Evolutionary conservation across 2,888 invertebrate species (phyloP).

Genomic region (Drosophila paracracens): DNA sequence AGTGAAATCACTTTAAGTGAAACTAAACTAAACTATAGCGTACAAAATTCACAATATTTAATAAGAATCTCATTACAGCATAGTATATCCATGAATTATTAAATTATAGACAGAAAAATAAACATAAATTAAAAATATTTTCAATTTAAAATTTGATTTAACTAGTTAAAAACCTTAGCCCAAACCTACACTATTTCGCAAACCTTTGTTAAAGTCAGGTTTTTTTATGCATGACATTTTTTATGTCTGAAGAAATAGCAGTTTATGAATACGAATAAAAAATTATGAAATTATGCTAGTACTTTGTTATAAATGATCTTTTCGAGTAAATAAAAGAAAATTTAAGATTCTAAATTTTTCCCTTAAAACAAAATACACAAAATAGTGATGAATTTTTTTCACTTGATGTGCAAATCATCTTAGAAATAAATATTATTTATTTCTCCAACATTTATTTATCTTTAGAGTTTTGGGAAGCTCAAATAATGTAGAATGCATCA

Average conservation of each 20-base stretch:
- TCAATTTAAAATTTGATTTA: background rate
- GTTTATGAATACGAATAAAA: background rate
- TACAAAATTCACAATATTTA: background rate
- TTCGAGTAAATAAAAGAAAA: background rate
- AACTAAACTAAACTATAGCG: background rate
- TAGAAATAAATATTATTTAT: background rate
- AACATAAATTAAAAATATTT: background rate
- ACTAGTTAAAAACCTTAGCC: background rate
- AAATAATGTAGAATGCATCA: background rate
- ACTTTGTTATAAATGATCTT: background rate
- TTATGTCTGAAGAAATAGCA: background rate
- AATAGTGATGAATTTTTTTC: rapidly evolving
- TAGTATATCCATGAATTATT: background rate
- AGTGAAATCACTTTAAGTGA: background rate
- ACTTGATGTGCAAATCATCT: background rate
- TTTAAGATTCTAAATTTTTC: background rate
- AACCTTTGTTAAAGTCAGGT: too few species aligned
- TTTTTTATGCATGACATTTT: background rate
- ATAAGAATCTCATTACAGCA: background rate
- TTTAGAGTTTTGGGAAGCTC: background rate
- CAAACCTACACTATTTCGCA: background rate
- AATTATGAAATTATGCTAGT: background rate
- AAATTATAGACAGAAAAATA: background rate
- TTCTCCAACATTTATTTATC: background rate
- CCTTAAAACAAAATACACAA: background rate